Base-by-base conservation (phyloP, 2,797 vertebrate genomes). In the Eulemur coronatus region DNA sequence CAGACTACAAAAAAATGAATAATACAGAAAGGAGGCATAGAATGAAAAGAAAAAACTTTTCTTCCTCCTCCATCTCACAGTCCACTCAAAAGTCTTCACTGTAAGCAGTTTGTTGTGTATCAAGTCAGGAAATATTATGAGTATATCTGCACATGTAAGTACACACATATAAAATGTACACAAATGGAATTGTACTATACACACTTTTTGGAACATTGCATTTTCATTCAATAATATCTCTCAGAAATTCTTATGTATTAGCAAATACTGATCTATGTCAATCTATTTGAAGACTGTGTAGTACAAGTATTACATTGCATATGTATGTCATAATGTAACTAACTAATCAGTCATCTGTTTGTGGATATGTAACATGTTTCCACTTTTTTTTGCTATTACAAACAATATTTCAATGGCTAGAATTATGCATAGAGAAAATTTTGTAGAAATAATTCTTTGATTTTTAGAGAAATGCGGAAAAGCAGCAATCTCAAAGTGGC, bases 401-500 rank as follows among this genome's bases (percentile, higher is more conserved):
- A 79, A 46, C 5, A 91, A 79, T 84, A 73, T 55, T 69, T 2
- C 26, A 85, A 67, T 20, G 48, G n/a, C 33, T 70, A 76, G 14
- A 69, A 86, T 70, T 72, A 33, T 35, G 24, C 7, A 20, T 20
- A 61, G 18, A 73, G 61, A 48, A 90, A 38, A 46, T 35, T 52
- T 41, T 38, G 7, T 41, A 78, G n/a, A 91, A 95, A 75, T 79
- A 80, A 88, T 73, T 63, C 12, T n/a, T 46, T 79, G 41, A 52
- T 63, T 75, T 81, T 95, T 87, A 70, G 43, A 89, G 72, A 89
- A 94, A 73, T 35, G 28, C 55, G 52, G 55, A 80, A 82, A 87
- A 81, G 30, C 20, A 48, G 50, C 3, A 38, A 46, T 76, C 28
- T n/a, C 5, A 65, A 70, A 75, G 11, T 50, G 17, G 7, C 24